Conservation (phyloP, 2,888 invertebrate species). For the Nymphalis polychloros region DNA sequence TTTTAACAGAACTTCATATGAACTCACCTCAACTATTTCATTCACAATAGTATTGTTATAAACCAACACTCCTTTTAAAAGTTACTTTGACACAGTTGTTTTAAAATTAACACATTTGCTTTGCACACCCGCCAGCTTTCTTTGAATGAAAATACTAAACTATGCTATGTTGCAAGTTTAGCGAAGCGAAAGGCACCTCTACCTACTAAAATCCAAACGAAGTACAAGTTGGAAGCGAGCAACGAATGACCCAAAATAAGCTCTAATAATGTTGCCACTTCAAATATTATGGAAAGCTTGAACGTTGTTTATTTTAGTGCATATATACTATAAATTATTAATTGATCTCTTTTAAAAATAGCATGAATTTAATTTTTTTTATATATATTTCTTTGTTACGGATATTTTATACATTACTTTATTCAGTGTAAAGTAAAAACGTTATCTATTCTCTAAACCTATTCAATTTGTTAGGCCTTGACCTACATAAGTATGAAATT, state of each 20-base stretch:
- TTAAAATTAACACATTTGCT: conserved; percentile 64
- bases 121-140: conserved; percentile 82
- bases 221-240: conserved; percentile 75
- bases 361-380: background rate
- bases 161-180: conserved; percentile 80
- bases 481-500: conserved; percentile 54
- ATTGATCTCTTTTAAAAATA: background rate
- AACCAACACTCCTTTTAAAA: conserved; percentile 57
- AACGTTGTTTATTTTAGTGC: conserved; percentile 34
- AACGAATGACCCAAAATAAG: conserved; percentile 82
- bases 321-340: background rate
- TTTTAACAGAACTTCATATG: conserved; percentile 52
- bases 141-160: conserved; percentile 79
- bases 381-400: background rate
- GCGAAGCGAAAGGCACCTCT: conserved; percentile 82
- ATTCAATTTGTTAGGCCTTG: conserved; percentile 55
- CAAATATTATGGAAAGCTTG: conserved; percentile 65
- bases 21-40: conserved; percentile 79
- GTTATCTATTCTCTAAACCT: conserved; percentile 31
- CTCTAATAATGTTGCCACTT: conserved; percentile 74
- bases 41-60: conserved; percentile 61
- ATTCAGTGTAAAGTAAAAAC: conserved; percentile 23
- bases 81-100: conserved; percentile 59
- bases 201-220: conserved; percentile 75
- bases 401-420: conserved; percentile 5